Conservation (phyloP, 2,797 vertebrate species). For the Tapera naevia region DNA sequence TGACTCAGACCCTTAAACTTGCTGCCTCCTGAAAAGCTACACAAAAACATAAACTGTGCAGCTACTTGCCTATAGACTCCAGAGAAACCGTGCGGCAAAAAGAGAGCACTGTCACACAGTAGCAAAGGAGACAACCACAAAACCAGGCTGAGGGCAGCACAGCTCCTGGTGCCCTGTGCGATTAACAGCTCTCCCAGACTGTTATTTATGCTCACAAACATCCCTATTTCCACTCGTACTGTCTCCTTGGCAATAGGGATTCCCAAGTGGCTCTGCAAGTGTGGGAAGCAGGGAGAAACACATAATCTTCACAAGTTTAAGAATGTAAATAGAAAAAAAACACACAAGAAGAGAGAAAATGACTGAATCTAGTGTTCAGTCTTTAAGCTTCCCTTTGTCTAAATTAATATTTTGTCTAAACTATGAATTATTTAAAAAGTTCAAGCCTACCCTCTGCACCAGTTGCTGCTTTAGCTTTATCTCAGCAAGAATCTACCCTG, state of each 20-base stretch:
- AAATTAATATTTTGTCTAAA: background rate
- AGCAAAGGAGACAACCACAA: background rate
- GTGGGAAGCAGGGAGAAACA: background rate
- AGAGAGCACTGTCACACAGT: background rate
- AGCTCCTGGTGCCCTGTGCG: background rate
- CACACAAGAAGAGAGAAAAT: background rate
- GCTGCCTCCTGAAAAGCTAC: background rate
- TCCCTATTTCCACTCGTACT: background rate
- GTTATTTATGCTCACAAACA: background rate
- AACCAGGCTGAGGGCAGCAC: background rate
- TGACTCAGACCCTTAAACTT: background rate
- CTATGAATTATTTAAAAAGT: background rate
- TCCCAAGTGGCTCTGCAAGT: background rate
- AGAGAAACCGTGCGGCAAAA: background rate
- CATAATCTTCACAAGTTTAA: background rate
- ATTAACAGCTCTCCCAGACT: background rate
- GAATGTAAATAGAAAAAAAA: background rate
- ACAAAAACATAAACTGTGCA: background rate
- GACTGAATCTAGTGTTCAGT: background rate
- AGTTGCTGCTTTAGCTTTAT: background rate
- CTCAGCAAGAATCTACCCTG: background rate
- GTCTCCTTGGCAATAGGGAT: background rate
- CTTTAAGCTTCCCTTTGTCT: background rate
- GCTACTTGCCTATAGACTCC: background rate
- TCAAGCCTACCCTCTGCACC: background rate